Base-by-base conservation (phyloP, 1,140 invertebrate genomes). In the Nixonia krombeini region DNA sequence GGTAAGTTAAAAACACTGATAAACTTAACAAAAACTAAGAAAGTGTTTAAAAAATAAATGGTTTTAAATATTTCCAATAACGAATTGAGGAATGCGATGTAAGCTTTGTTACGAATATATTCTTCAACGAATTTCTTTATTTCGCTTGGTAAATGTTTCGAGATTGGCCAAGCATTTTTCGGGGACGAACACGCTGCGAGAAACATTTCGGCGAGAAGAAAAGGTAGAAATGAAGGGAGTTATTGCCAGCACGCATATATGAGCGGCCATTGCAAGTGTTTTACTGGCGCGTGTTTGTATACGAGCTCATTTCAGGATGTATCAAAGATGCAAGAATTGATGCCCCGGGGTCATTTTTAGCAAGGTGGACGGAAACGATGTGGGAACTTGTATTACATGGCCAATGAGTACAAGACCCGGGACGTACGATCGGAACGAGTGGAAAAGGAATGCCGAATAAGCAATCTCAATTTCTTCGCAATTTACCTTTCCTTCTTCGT, bases 261-360 rank as follows among this genome's bases (percentile, higher is more conserved):
- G 64, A 37, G 64, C 25, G 35, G 13, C 62, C 64, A 56, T 59
- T 42, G 42, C 33, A 38, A 65, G 52, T 56, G 29, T 41, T 55
- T 49, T 66, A 59, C 51, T 33, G 46, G 28, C 17, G 42, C 21
- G 47, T 33, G 46, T 17, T 59, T n/a, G n/a, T n/a, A n/a, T 21
- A 28, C 44, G 37, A 49, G 45, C 37, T 29, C 47, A 21, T 50
- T 50, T 25, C 23, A n/a, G 26, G 51, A 52, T 51, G 57, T 67
- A 78, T 67, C 63, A 61, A 44, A 40, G 49, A 46, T 44, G 66
- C 38, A 63, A 69, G 73, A 75, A 76, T 77, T 70, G 73, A 71
- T 65, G 72, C 37, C 67, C 55, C 25, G 56, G 37, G 52, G 56
- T 37, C 13, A 46, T 59, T 71, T 74, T 66, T 10, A 46, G 66